Evolutionary conservation across 2,888 invertebrate genomes (phyloP).

Genomic region (Frankliniella fusca): DNA sequence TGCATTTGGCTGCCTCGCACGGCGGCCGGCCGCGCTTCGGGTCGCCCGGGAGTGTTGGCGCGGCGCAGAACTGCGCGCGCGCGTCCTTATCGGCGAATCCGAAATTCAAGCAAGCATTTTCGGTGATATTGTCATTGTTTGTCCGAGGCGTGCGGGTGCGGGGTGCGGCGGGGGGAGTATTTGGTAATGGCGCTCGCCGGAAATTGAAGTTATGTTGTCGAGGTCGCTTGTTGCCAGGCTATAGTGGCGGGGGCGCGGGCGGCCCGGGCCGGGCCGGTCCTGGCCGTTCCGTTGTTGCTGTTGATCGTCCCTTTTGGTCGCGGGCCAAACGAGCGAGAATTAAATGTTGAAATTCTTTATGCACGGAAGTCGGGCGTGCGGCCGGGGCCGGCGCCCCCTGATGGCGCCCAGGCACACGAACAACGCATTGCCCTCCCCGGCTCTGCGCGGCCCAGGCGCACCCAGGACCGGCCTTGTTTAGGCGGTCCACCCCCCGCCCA

Average conservation of each 20-base stretch:
- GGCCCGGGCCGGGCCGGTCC: slow-evolving; percentile 35
- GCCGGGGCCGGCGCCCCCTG: not conserved
- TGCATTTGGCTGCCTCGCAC: too few relatives aligned
- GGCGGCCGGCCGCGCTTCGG: too few relatives aligned
- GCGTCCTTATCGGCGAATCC: not conserved
- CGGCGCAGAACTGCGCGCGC: not conserved
- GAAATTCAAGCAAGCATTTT: not conserved
- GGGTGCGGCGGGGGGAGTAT: slow-evolving; percentile 13
- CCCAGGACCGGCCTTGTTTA: slow-evolving; percentile 10
- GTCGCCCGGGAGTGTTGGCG: too few relatives aligned
- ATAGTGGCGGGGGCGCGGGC: slow-evolving; percentile 28
- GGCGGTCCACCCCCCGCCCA: not conserved
- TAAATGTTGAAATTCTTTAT: slow-evolving; percentile 24
- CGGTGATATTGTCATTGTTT: not conserved
- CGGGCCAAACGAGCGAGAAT: slow-evolving; percentile 21
- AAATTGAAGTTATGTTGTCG: slow-evolving; percentile 8
- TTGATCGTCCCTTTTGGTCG: slow-evolving; percentile 12
- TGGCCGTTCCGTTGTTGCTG: slow-evolving; percentile 25
- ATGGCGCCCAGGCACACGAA: slow-evolving; percentile 15
- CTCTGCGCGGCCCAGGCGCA: not conserved
- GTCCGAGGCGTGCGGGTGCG: not conserved
- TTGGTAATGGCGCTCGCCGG: not conserved
- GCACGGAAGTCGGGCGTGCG: not conserved
- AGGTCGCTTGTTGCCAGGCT: too few relatives aligned
- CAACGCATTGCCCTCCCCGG: not conserved